phyloP scores from a whole-genome alignment of 2,113 vertebrate species.

The Siniperca knerii region DNA sequence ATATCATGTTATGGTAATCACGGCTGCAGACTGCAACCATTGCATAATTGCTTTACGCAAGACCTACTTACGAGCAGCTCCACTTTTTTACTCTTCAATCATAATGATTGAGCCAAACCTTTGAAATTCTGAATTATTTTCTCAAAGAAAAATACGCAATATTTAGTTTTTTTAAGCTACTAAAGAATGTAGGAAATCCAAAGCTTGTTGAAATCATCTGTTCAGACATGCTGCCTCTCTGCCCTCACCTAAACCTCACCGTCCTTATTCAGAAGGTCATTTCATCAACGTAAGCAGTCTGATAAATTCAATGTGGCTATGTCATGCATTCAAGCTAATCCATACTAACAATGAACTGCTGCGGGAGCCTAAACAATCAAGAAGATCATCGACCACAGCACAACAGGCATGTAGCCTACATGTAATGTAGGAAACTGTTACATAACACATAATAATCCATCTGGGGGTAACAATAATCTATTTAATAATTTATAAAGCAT shows the following conservation, averaged over 20 bases:
- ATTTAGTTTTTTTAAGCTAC: background rate
- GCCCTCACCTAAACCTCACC: background rate
- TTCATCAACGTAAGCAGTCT: background rate
- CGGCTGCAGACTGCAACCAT: background rate
- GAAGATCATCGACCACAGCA: slow-evolving; percentile 18
- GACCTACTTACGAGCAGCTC: background rate
- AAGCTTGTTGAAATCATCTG: background rate
- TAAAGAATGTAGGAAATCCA: background rate
- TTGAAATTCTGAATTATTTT: background rate
- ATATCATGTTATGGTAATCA: background rate
- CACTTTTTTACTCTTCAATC: background rate
- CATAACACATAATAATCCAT: slow-evolving; percentile 10
- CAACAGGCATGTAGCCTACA: background rate
- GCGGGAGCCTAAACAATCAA: slow-evolving; percentile 18
- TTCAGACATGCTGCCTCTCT: background rate
- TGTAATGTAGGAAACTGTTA: background rate
- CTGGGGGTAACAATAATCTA: background rate
- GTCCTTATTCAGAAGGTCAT: background rate
- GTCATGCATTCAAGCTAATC: slow-evolving; percentile 6
- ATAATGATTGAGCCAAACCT: background rate
- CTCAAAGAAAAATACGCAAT: background rate
- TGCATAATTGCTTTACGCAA: slow-evolving; percentile 5
- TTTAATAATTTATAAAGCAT: slow-evolving; percentile 16
- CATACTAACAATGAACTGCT: background rate
- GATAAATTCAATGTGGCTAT: background rate